Evolutionary conservation across 2,113 vertebrate species (phyloP).

Genomic region (Trematomus loennbergii): DNA sequence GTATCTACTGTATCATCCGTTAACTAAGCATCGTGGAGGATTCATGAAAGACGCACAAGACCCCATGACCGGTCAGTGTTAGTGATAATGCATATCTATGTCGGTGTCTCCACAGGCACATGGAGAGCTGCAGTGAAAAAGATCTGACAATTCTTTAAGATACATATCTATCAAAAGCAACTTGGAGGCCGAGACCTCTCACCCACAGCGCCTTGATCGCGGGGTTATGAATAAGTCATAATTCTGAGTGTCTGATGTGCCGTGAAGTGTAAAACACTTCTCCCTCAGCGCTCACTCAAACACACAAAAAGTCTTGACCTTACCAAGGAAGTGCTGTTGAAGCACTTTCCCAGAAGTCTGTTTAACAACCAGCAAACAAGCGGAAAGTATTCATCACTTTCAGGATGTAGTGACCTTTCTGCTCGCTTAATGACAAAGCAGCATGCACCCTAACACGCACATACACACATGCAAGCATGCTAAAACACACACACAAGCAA

Average conservation of each 20-base stretch:
- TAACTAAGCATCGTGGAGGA: conserved; percentile 35
- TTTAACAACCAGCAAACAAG: conserved; percentile 58
- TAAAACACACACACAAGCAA: neutral
- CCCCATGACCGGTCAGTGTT: conserved; percentile 23
- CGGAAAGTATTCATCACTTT: conserved; percentile 63
- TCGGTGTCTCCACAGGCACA: conserved; percentile 8
- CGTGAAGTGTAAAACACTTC: conserved; percentile 55
- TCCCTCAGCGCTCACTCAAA: conserved; percentile 36
- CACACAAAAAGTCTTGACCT: conserved; percentile 54
- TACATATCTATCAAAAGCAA: conserved; percentile 50
- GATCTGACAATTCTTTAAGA: conserved; percentile 56
- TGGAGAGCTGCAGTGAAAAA: conserved; percentile 42
- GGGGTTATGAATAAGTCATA: conserved; percentile 58
- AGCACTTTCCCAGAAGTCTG: conserved; percentile 61
- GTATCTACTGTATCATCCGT: conserved; percentile 45
- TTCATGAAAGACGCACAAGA: conserved; percentile 39
- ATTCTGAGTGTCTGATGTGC: conserved; percentile 52
- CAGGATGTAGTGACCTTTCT: conserved; percentile 64
- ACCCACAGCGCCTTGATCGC: conserved; percentile 28
- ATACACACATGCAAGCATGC: neutral
- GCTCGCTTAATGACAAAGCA: neutral
- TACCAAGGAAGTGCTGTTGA: conserved; percentile 41
- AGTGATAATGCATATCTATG: conserved; percentile 47
- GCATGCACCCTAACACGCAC: neutral
- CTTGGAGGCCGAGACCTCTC: conserved; percentile 44